phyloP scores from a whole-genome alignment of 2,888 invertebrate species.

The Eilema sororculum region DNA sequence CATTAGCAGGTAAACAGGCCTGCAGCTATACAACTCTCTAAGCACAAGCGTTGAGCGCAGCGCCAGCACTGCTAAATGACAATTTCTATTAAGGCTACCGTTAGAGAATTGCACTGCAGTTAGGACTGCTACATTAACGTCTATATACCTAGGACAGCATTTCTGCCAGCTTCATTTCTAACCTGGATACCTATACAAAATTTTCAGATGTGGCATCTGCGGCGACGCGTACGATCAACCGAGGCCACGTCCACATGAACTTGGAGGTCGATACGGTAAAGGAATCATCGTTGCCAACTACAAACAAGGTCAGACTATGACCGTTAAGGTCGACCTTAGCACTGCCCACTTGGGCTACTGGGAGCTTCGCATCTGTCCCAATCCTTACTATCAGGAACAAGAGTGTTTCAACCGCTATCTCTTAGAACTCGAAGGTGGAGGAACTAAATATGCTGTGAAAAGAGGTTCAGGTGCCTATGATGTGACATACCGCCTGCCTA shows the following conservation, averaged over 20 bases:
- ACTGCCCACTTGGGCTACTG: constrained; percentile 95
- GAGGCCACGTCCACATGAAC: constrained; percentile 91
- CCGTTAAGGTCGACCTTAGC: constrained; percentile 92
- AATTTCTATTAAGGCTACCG: too few relatives aligned
- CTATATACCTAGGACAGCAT: too few relatives aligned
- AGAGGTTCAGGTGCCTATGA: constrained; percentile 90
- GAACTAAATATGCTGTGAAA: constrained; percentile 89
- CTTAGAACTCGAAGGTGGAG: constrained; percentile 85
- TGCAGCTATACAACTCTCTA: too few relatives aligned
- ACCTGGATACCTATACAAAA: too few relatives aligned
- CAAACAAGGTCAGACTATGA: constrained; percentile 88
- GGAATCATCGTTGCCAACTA: constrained; percentile 92
- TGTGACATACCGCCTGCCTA: constrained; percentile 87
- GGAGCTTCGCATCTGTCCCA: constrained; percentile 92
- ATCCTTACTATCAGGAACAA: constrained; percentile 89
- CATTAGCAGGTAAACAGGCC: too few relatives aligned
- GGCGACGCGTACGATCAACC: constrained; percentile 92
- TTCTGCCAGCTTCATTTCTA: too few relatives aligned
- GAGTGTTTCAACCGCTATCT: constrained; percentile 89
- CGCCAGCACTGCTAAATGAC: too few relatives aligned
- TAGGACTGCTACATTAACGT: too few relatives aligned
- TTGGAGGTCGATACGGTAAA: constrained; percentile 92
- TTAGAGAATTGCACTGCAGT: too few relatives aligned
- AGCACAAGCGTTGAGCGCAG: too few relatives aligned
- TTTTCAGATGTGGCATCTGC: constrained; percentile 91